Evolutionary conservation across 2,113 vertebrate species (phyloP), one percentile per base, ranked within the genome.

Genomic region (Pollachius pollachius): DNA sequence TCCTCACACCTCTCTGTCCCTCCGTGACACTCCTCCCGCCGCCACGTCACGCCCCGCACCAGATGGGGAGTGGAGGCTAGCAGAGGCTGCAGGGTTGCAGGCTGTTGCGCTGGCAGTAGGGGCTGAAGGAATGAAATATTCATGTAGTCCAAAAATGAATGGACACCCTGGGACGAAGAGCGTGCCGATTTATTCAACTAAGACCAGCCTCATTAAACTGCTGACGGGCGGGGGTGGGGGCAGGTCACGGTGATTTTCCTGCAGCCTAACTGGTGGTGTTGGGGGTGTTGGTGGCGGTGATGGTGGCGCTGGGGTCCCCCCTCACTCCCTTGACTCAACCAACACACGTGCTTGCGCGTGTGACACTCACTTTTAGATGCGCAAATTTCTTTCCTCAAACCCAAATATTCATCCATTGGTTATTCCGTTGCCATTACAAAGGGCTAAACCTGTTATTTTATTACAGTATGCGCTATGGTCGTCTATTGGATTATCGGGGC

Each of bases 41-140:
- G 83, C 89, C 80, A 76, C 62, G 87, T 84, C 88, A 78, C 82
- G 81, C 79, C 90, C 87, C 48, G 61, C 92, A 90, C 77, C 92
- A 93, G 92, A 93, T 93, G 92, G 92, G 89, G 85, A 91, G 87
- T 92, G 90, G 41, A 71, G 79, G 63, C 73, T 64, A 37, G 68
- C 75, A 72, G 80, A 86, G 82, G 54, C 54, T 67, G 85, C 81
- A 92, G 92, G 92, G 84, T 77, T 92, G 69, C 92, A 92, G 92
- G 91, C 92, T 93, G 92, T 93, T 92, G 91, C 89, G 64, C 83
- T 87, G 85, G 87, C 87, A 87, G 88, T 84, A 84, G 85, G 37
- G 72, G 83, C 84, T 83, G 86, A 85, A 87, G 85, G 86, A 88
- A 93, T 93, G 90, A 92, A 93, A 93, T 92, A 93, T 93, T 92